These are phyloP conservation scores for Kryptolebias ocellatus DNA, from an alignment of 2,797 vertebrate species.

Conservation along the genomic window DNA sequence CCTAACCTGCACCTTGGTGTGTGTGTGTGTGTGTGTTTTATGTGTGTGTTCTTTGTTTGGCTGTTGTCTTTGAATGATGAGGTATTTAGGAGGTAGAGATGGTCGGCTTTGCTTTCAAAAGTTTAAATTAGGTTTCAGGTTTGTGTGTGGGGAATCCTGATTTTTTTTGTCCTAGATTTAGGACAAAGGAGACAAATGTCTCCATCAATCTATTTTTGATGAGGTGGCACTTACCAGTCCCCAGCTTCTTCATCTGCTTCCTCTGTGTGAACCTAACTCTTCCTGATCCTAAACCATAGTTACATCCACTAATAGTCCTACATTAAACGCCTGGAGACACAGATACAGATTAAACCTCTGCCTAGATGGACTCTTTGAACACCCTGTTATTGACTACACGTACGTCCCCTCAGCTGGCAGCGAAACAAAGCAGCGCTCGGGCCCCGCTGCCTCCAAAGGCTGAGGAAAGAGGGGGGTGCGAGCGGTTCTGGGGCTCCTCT, in stretches of 20 bases:
- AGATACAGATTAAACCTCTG: constrained; percentile 35
- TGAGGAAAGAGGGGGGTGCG: constrained; percentile 17
- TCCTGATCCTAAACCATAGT: constrained; percentile 25
- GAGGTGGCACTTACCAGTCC: constrained; percentile 45
- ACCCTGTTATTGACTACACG: constrained; percentile 29
- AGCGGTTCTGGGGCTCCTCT: constrained; percentile 42
- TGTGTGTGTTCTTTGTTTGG: constrained; percentile 60
- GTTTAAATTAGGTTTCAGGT: constrained; percentile 13
- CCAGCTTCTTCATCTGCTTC: background rate
- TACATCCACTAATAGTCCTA: constrained; percentile 48
- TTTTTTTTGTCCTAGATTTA: constrained; percentile 55
- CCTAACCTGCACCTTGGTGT: constrained; percentile 21
- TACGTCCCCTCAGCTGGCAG: constrained; percentile 65
- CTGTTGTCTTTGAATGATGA: constrained; percentile 41
- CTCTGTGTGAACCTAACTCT: constrained; percentile 11
- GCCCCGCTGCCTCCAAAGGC: constrained; percentile 43
- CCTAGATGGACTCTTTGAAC: constrained; percentile 39
- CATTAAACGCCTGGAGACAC: constrained; percentile 46
- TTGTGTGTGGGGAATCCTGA: background rate
- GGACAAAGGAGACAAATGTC: constrained; percentile 57
- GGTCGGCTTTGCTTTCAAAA: constrained; percentile 11
- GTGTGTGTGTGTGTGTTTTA: constrained; percentile 23
- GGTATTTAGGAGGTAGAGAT: constrained; percentile 22
- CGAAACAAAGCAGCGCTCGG: constrained; percentile 69
- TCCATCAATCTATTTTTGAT: constrained; percentile 72